These are phyloP conservation scores for Trissolcus japonicus DNA, from an alignment of 2,888 invertebrate species.

Conservation along the genomic window DNA sequence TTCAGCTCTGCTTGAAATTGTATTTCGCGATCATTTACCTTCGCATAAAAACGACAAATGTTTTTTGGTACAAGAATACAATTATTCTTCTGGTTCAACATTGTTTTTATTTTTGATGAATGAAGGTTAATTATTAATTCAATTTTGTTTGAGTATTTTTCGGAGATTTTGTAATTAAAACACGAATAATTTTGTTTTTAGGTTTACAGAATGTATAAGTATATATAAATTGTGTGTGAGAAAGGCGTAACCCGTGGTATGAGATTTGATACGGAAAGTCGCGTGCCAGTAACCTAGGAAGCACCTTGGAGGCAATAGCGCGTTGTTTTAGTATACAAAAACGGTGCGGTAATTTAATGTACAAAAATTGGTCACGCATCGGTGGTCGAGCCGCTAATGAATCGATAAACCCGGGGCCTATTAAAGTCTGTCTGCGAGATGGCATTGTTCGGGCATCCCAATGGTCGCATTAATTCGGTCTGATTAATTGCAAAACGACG, in stretches of 20 bases:
- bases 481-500: not conserved
- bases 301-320: slow-evolving; percentile 46
- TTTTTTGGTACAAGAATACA: too few species aligned
- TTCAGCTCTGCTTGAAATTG: too few species aligned
- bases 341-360: slow-evolving; percentile 51
- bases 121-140: too few species aligned
- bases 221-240: slow-evolving; percentile 20
- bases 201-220: too few species aligned
- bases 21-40: too few species aligned
- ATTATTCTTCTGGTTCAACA: too few species aligned
- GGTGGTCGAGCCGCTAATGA: slow-evolving; percentile 34
- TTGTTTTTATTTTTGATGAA: too few species aligned
- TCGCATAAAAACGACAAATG: too few species aligned
- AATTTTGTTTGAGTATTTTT: too few species aligned
- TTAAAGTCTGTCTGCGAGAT: slow-evolving; percentile 34
- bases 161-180: too few species aligned
- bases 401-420: slow-evolving; percentile 47
- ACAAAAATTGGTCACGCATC: slow-evolving; percentile 55
- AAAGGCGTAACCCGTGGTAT: slow-evolving; percentile 53
- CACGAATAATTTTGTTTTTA: too few species aligned
- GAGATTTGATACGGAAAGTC: slow-evolving; percentile 49
- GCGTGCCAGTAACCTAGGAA: slow-evolving; percentile 58
- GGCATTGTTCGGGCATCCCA: slow-evolving; percentile 35
- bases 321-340: slow-evolving; percentile 50
- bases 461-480: not conserved